A percentile compares a stretch with the other conserved stretches of the same genome.
These are phyloP conservation scores for Dromococcyx pavoninus DNA, from an alignment of 2,797 vertebrate genomes.

Conservation along the genomic window DNA sequence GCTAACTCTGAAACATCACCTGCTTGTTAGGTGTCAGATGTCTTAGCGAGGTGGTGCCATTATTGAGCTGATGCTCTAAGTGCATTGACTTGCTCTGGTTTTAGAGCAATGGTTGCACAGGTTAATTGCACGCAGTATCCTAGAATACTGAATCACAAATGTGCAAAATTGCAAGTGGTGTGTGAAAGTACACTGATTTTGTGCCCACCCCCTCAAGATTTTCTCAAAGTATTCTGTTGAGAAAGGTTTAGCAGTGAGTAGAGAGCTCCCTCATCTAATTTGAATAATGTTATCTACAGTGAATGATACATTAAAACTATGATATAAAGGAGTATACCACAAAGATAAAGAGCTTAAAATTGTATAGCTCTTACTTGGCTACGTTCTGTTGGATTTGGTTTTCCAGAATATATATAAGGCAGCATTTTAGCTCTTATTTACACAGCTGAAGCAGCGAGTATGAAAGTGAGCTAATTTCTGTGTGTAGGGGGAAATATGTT, in stretches of 20 bases:
- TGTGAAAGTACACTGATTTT: not conserved
- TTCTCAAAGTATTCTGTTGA: not conserved
- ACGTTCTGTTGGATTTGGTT: not conserved
- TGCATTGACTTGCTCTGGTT: not conserved
- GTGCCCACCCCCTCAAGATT: not conserved
- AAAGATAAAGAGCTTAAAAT: not conserved
- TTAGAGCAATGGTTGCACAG: not conserved
- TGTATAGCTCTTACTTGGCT: not conserved
- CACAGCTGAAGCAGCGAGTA: not conserved
- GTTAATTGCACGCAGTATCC: not conserved
- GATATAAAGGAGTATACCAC: not conserved
- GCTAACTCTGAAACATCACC: not conserved
- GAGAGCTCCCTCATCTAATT: not conserved
- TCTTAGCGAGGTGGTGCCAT: not conserved
- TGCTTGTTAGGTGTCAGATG: not conserved
- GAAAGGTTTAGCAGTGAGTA: not conserved
- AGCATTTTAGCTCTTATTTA: not conserved
- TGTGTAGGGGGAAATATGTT: not conserved
- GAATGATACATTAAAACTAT: not conserved
- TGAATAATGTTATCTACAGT: not conserved
- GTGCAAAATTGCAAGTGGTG: not conserved
- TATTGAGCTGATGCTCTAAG: accelerated
- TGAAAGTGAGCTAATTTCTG: not conserved
- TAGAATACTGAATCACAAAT: not conserved
- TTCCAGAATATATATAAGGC: not conserved